Percentiles rank a stretch among this genome's conserved stretches.
Evolutionary conservation across 2,797 vertebrate species (phyloP).

Genomic region (Dromococcyx pavoninus): DNA sequence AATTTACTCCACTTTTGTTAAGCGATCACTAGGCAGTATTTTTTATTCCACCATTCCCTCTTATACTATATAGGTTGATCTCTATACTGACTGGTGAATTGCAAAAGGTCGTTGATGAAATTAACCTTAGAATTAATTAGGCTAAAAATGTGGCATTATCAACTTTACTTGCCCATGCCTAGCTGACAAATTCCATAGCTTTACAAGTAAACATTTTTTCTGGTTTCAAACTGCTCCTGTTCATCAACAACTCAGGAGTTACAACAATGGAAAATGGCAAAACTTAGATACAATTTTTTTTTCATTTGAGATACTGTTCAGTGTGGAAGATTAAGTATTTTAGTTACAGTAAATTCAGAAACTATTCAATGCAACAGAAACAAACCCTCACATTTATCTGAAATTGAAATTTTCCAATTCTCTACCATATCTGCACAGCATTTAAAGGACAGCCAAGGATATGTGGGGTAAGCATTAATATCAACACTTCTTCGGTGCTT

Average conservation of each 20-base stretch:
- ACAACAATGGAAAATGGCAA: neutral
- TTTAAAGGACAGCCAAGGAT: slow-evolving; percentile 51
- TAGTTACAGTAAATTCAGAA: neutral
- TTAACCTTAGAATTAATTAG: neutral
- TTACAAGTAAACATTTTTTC: neutral
- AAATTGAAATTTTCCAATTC: slow-evolving; percentile 13
- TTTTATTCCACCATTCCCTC: neutral
- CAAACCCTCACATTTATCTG: neutral
- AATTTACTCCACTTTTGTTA: neutral
- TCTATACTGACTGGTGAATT: neutral
- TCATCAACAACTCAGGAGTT: neutral
- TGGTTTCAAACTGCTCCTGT: neutral
- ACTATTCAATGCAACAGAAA: neutral
- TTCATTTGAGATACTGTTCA: no score
- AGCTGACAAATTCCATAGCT: neutral
- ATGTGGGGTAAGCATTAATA: neutral
- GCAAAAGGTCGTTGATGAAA: neutral
- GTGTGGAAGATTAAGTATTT: neutral
- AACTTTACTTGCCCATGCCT: neutral
- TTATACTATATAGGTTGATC: neutral
- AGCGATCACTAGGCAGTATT: neutral
- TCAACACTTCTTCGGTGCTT: slow-evolving; percentile 21
- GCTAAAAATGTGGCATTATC: neutral
- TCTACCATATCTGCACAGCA: neutral
- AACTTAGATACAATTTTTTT: neutral